Base-by-base conservation (phyloP, 2,113 vertebrate species). In the Hystrix brachyura region DNA sequence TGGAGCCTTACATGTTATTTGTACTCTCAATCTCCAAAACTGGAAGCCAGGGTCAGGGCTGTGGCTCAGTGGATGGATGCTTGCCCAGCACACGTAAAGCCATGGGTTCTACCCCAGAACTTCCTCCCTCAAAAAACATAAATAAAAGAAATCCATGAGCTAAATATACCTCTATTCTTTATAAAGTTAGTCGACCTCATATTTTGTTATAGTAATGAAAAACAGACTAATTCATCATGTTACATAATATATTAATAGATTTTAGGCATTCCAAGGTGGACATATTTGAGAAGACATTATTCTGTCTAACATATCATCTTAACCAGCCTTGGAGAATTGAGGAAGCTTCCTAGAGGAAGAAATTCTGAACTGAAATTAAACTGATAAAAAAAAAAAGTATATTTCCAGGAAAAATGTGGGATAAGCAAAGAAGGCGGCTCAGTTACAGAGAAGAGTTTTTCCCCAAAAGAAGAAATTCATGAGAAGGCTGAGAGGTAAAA, bases 331-430 rank as follows among this genome's bases (percentile, higher is more conserved):
- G 65, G 48, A 25, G 13, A 46, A 27, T 43, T 8, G 46, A 7
- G 34, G 46, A 38, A 12, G 0, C 29, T 95, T 79, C 57, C 38
- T 18, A 94, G 46, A 85, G 38, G 12, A 91, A 21, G n/a, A 82
- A 15, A 34, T 57, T 62, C 57, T 55, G 27, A 80, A 57, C n/a
- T 53, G 51, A 94, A 90, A 94, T 12, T 53, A 86, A 87, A 94
- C 57, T 82, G 23, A 55, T 21, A 17, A 57, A 57, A 57, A 57
- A 83, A 82, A 19, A 86, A 21, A 43, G 34, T 48, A 17, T 34
- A 69, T 57, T 87, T 87, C 67, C 5, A 7, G 62, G 78, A 59
- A 13, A 67, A 76, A 57, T 3, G 6, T 12, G 38, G 64, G 10
- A 65, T 72, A 43, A 84, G n/a, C 25, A 57, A 79, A 80, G 25